A percentile compares a stretch with the other conserved stretches of the same genome.
phyloP scores from a whole-genome alignment of 2,113 vertebrate species.

The Anseranas semipalmata region DNA sequence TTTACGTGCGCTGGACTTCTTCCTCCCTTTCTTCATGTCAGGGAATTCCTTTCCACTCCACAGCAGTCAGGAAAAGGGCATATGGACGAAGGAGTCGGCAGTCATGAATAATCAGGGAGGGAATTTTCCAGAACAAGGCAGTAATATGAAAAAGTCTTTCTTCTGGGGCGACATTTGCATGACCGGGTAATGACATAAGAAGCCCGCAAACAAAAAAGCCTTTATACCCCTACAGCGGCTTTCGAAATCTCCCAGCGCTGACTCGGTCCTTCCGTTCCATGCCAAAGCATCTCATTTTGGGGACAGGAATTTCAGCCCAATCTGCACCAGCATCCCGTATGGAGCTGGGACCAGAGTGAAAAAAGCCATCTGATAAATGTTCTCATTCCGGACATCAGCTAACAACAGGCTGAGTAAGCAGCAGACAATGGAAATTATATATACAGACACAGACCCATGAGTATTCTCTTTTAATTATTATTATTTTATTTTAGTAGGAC shows the following conservation, averaged over 20 bases:
- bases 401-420: background rate
- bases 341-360: background rate
- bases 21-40: background rate
- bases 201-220: slow-evolving; percentile 44
- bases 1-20: background rate
- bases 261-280: slow-evolving; percentile 11
- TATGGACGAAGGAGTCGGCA: background rate
- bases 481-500: background rate
- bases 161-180: slow-evolving; percentile 55
- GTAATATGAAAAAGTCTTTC: slow-evolving; percentile 57
- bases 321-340: background rate
- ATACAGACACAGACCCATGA: background rate
- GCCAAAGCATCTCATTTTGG: background rate
- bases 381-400: background rate
- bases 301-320: slow-evolving; percentile 12
- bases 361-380: background rate
- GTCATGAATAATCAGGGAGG: slow-evolving; percentile 46
- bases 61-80: background rate
- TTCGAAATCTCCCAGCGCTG: background rate
- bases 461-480: background rate
- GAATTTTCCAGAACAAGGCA: slow-evolving; percentile 53
- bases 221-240: slow-evolving; percentile 19
- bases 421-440: background rate
- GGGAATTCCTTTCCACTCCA: slow-evolving; percentile 29
- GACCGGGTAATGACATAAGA: slow-evolving; percentile 56